These are phyloP conservation scores for Sogatella furcifera DNA, from an alignment of 1,140 invertebrate genomes.

Conservation along the genomic window DNA sequence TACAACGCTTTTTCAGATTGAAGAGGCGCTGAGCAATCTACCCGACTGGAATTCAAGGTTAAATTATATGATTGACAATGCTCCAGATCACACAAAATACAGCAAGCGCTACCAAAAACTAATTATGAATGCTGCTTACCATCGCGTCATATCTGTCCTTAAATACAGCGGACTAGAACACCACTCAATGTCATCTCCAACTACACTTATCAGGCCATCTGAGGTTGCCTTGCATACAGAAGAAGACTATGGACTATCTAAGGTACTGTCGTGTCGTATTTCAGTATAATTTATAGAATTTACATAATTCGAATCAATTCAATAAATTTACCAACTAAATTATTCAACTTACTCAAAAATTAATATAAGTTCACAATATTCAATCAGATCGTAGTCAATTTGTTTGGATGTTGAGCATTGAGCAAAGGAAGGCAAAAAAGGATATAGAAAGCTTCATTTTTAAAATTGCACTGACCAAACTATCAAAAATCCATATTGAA, in stretches of 20 bases:
- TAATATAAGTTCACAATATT: no score
- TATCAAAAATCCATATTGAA: no score
- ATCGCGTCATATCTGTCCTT: constrained; percentile 42
- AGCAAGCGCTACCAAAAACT: constrained; percentile 21
- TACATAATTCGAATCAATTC: no score
- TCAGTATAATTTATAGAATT: no score
- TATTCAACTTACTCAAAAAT: no score
- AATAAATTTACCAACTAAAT: no score
- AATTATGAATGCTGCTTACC: constrained; percentile 35
- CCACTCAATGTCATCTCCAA: constrained; percentile 38
- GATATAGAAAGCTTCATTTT: no score
- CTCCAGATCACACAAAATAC: constrained; percentile 18
- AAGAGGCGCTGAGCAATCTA: constrained; percentile 31
- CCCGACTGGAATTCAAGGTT: constrained; percentile 33
- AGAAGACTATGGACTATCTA: constrained; percentile 52
- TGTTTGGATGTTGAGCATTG: no score
- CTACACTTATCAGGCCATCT: constrained; percentile 50
- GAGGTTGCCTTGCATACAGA: constrained; percentile 36
- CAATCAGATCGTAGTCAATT: no score
- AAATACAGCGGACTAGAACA: constrained; percentile 33
- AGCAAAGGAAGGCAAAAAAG: no score
- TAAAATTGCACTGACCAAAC: no score
- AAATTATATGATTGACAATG: constrained; percentile 19
- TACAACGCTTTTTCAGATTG: constrained; percentile 26
- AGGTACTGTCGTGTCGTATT: constrained; percentile 24